A percentile compares a stretch with the other conserved stretches of the same genome.
phyloP scores from a whole-genome alignment of 64 coral and sea anemone species.

The Montipora cactus region DNA sequence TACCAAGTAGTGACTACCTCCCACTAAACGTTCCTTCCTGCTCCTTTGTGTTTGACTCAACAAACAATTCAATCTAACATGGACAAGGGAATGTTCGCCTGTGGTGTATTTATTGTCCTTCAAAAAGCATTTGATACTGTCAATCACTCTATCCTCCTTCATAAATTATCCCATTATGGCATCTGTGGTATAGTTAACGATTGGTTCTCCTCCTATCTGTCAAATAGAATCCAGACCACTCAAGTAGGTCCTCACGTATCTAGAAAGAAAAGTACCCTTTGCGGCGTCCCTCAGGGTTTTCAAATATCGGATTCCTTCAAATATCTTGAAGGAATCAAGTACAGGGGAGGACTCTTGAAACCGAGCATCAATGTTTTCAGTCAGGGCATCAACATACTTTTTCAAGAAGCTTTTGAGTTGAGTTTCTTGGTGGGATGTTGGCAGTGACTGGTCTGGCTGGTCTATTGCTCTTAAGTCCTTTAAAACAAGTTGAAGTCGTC shows the following conservation, averaged over 20 bases:
- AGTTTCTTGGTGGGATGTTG: background rate
- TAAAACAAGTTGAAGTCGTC: constrained; percentile 26
- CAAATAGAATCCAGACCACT: no score
- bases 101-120: no score
- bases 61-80: background rate
- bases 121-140: no score
- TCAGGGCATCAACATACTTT: constrained; percentile 36
- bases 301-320: background rate
- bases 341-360: constrained; percentile 27
- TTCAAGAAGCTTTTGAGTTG: constrained; percentile 21
- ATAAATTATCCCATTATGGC: no score
- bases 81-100: no score
- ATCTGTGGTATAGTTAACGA: no score
- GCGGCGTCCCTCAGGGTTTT: no score
- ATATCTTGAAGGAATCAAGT: constrained; percentile 60
- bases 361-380: constrained; percentile 17
- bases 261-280: background rate
- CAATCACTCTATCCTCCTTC: no score
- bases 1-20: no score
- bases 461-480: constrained; percentile 11
- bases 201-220: no score
- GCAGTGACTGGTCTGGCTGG: constrained; percentile 13
- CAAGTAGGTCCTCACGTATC: no score
- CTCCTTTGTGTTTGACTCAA: background rate
- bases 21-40: background rate